phyloP scores from a whole-genome alignment of 2,113 vertebrate species.

The Catharus bicknelli region DNA sequence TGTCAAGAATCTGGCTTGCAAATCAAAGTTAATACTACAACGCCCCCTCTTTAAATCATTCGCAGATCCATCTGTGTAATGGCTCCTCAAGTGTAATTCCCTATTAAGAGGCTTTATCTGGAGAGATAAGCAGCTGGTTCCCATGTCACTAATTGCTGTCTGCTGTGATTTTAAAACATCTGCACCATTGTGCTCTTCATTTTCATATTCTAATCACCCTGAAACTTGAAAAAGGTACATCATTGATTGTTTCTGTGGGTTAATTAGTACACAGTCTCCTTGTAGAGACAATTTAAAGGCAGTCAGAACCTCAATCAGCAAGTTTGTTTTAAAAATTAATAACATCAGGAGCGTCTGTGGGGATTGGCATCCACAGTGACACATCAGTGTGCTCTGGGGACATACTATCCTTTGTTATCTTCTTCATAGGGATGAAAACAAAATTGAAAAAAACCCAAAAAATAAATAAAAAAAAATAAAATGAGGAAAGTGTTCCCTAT shows the following conservation, averaged over 20 bases:
- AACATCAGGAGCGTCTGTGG: conserved; percentile 68
- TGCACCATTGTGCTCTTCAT: conserved; percentile 83
- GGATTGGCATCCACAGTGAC: conserved; percentile 54
- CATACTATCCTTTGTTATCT: conserved; percentile 36
- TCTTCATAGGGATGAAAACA: background rate
- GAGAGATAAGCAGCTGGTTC: conserved; percentile 87
- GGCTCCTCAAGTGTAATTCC: conserved; percentile 81
- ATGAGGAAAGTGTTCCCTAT: background rate
- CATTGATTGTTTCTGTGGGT: conserved; percentile 82
- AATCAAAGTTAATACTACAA: conserved; percentile 74
- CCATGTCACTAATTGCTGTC: conserved; percentile 84
- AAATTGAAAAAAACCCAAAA: background rate
- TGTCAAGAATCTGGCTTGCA: conserved; percentile 68
- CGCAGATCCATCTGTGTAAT: conserved; percentile 80
- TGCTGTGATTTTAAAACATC: conserved; percentile 88
- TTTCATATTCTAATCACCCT: conserved; percentile 86
- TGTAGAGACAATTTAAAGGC: conserved; percentile 80
- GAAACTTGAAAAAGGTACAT: conserved; percentile 84
- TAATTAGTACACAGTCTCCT: conserved; percentile 83
- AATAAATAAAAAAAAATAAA: background rate
- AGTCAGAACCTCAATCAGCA: conserved; percentile 80
- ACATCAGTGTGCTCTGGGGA: conserved; percentile 15
- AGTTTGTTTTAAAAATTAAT: conserved; percentile 84
- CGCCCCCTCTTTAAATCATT: conserved; percentile 77
- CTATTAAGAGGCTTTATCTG: conserved; percentile 85